A percentile compares a stretch with the other conserved stretches of the same genome.
phyloP scores from a whole-genome alignment of 2,888 invertebrate species.

The Flexamia atlantica region DNA sequence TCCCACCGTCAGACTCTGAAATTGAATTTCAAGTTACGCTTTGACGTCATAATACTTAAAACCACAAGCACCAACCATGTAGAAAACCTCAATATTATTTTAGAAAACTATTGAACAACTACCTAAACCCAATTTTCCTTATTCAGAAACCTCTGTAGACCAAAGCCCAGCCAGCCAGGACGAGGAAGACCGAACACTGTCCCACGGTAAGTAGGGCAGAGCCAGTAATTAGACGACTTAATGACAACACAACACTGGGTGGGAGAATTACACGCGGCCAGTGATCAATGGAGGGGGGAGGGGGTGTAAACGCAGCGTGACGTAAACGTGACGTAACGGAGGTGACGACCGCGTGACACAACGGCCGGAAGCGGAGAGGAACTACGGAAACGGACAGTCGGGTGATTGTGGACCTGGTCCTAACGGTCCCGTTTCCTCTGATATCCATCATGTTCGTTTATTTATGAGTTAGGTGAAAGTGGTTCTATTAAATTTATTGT shows the following conservation, averaged over 20 bases:
- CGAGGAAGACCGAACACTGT: neutral
- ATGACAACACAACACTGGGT: slow-evolving; percentile 29
- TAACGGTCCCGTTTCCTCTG: slow-evolving; percentile 13
- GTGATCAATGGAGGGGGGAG: neutral
- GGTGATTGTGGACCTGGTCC: neutral
- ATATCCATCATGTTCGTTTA: neutral
- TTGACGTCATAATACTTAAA: too few relatives aligned
- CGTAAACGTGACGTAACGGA: slow-evolving; percentile 30
- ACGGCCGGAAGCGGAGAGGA: slow-evolving; percentile 25
- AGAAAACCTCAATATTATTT: too few relatives aligned
- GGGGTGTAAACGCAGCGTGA: neutral
- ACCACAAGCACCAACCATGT: too few relatives aligned
- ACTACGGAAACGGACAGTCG: slow-evolving; percentile 37
- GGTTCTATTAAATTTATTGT: neutral
- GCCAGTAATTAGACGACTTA: slow-evolving; percentile 29
- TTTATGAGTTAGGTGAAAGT: slow-evolving; percentile 23
- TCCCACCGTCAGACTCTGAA: too few relatives aligned
- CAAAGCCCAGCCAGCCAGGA: neutral
- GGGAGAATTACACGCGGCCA: slow-evolving; percentile 10
- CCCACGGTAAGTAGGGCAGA: slow-evolving; percentile 24
- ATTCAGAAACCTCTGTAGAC: too few relatives aligned
- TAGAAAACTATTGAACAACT: too few relatives aligned
- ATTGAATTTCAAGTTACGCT: too few relatives aligned
- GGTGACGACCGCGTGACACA: slow-evolving; percentile 28
- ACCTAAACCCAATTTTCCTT: too few relatives aligned